These are phyloP conservation scores for Microctenopoma stevenorrisi DNA, from an alignment of 2,797 vertebrate genomes.

Conservation along the genomic window DNA sequence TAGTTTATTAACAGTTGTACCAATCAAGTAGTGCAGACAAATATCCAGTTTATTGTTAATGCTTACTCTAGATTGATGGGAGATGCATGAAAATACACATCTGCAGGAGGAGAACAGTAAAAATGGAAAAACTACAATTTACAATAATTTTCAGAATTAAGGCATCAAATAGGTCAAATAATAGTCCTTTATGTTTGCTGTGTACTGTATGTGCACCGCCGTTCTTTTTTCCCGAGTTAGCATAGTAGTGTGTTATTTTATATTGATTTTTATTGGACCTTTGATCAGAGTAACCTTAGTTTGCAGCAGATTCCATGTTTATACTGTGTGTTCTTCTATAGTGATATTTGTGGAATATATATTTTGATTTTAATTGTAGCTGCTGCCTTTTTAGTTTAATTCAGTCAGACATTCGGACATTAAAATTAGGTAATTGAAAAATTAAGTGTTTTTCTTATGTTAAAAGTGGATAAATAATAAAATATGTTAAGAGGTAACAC, in stretches of 20 bases:
- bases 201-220: too few species aligned
- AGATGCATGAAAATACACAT: background rate
- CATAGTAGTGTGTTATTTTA: slow-evolving; percentile 14
- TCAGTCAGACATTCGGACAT: too few species aligned
- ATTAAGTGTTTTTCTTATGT: too few species aligned
- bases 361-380: slow-evolving; percentile 8
- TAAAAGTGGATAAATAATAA: background rate
- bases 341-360: slow-evolving; percentile 21
- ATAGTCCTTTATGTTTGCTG: too few species aligned
- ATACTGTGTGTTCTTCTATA: background rate
- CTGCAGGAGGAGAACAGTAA: background rate
- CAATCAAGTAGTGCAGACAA: background rate
- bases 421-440: too few species aligned
- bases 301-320: slow-evolving; percentile 7
- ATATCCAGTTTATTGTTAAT: background rate
- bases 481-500: background rate
- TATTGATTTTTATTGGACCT: slow-evolving; percentile 2
- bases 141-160: too few species aligned
- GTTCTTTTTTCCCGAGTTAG: background rate
- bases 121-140: background rate
- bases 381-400: too few species aligned
- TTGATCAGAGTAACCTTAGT: background rate
- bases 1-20: background rate
- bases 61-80: background rate
- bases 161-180: background rate